These are phyloP conservation scores for Parnassius apollo DNA, from an alignment of 2,888 invertebrate species.

Conservation along the genomic window DNA sequence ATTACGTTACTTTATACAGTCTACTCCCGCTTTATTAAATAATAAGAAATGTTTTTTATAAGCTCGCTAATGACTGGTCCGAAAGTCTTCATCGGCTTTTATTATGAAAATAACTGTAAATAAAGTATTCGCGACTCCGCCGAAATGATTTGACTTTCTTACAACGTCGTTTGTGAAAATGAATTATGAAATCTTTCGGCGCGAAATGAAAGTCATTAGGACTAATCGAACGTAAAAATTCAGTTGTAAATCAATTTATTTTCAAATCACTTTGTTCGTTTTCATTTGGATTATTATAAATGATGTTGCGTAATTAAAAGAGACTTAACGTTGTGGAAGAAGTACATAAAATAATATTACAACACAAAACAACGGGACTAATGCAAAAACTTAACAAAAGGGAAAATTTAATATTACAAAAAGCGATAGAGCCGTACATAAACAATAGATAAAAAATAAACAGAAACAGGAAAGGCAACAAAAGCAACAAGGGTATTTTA, in stretches of 20 bases:
- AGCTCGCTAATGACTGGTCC: slow-evolving; percentile 26
- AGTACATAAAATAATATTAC: too few relatives aligned
- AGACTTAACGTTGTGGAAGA: too few relatives aligned
- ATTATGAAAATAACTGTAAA: slow-evolving; percentile 31
- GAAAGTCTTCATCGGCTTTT: slow-evolving; percentile 34
- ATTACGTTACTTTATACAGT: neutral
- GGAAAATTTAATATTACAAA: too few relatives aligned
- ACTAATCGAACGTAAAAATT: slow-evolving; percentile 16
- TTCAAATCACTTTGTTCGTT: too few relatives aligned
- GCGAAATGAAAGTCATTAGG: slow-evolving; percentile 17
- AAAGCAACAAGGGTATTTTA: too few relatives aligned
- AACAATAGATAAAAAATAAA: too few relatives aligned
- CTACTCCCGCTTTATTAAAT: slow-evolving; percentile 28
- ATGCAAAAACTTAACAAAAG: too few relatives aligned
- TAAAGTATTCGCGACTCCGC: slow-evolving; percentile 8
- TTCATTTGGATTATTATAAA: too few relatives aligned
- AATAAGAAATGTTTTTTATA: slow-evolving; percentile 34
- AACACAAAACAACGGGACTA: too few relatives aligned
- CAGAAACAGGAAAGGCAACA: too few relatives aligned
- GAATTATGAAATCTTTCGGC: slow-evolving; percentile 14
- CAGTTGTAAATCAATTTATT: slow-evolving; percentile 9
- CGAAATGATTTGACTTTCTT: slow-evolving; percentile 19
- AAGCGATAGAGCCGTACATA: too few relatives aligned
- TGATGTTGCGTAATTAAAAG: too few relatives aligned
- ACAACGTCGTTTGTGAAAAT: slow-evolving; percentile 20